Base-by-base conservation (phyloP, 1,140 invertebrate species). In the Trichogramma pretiosum region DNA sequence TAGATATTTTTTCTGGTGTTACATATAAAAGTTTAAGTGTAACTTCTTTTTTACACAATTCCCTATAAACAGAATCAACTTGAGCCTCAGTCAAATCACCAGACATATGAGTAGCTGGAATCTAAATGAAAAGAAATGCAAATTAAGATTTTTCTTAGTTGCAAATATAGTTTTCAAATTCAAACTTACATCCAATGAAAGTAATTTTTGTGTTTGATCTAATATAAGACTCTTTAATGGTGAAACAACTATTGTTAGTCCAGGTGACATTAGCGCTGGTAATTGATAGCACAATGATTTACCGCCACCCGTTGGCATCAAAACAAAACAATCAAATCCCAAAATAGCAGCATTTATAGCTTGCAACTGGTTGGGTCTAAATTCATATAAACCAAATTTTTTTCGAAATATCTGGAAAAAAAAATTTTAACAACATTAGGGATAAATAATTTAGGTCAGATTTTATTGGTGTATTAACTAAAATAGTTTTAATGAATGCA, bases 291-390 rank as follows among this genome's bases (percentile, higher is more conserved):
- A 96, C 13, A 99, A 70, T 32, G 90, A 95, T 74, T 99, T 99
- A 54, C 96, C 96, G 52, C 93, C 93, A 22, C 94, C 96, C 37
- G 95, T 99, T 11, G 95, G 95, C 95, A 98, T 99, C 1, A 98
- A 76, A 5, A 99, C 82, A 63, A 99, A 94, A 56, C 87, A 89
- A 67, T 99, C 93, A 60, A 89, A 77, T 3, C 83, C 81, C 5
- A 93, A 69, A 34, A 98, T 56, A 2, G 87, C 84, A 8, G 93
- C 93, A 73, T 98, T 98, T 52, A 98, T 91, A 11, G 91, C 89
- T 72, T 90, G 87, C 42, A 94, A 67, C 62, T 99, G 96, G 70
- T 94, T 95, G 3, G 85, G 82, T 3, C 95, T 77, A 64, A 98
- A 99, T 4, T 76, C 75, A 54, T 83, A 78, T 10, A 99, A 73